A percentile compares a stretch with the other conserved stretches of the same genome.
Conservation (phyloP, 1,140 invertebrate species). For the Bathynomus jamesi region DNA sequence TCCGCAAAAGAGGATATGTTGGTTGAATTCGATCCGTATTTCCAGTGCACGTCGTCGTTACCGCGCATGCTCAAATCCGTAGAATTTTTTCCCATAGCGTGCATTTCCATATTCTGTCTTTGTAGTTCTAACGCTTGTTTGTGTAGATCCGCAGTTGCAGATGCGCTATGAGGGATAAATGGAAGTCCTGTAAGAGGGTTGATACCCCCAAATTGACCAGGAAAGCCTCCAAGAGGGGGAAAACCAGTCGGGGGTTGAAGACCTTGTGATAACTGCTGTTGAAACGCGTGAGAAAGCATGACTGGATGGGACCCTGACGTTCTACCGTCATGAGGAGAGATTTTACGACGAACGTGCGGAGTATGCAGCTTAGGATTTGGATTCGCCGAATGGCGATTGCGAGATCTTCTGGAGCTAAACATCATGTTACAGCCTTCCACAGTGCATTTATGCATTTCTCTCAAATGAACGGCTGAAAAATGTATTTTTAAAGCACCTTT, state of each 20-base stretch:
- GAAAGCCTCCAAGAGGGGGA: conserved; percentile 33
- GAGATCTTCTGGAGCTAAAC: conserved; percentile 91
- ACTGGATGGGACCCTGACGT: conserved; percentile 75
- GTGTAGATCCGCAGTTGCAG: conserved; percentile 32
- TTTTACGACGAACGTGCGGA: conserved; percentile 81
- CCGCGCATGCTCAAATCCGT: conserved; percentile 50
- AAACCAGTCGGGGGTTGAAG: conserved; percentile 34
- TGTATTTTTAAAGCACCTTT: conserved; percentile 99
- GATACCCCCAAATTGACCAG: conserved; percentile 35
- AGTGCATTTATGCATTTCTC: conserved; percentile 99
- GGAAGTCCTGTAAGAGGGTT: conserved; percentile 35
- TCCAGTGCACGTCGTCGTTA: conserved; percentile 45
- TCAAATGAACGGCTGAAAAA: conserved; percentile 94
- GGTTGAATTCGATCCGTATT: conserved; percentile 26
- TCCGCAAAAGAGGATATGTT: background rate
- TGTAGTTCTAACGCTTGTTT: conserved; percentile 37
- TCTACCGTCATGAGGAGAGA: conserved; percentile 83
- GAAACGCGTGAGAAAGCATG: conserved; percentile 47
- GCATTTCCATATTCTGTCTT: conserved; percentile 31
- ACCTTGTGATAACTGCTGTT: conserved; percentile 12
- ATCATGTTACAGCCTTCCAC: conserved; percentile 98
- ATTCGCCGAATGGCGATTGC: conserved; percentile 95
- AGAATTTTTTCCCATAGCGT: conserved; percentile 50
- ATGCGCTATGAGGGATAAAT: conserved; percentile 32
- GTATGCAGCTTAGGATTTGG: conserved; percentile 98